phyloP scores from a whole-genome alignment of 2,797 vertebrate genomes.

The Macroramphosus scolopax region DNA sequence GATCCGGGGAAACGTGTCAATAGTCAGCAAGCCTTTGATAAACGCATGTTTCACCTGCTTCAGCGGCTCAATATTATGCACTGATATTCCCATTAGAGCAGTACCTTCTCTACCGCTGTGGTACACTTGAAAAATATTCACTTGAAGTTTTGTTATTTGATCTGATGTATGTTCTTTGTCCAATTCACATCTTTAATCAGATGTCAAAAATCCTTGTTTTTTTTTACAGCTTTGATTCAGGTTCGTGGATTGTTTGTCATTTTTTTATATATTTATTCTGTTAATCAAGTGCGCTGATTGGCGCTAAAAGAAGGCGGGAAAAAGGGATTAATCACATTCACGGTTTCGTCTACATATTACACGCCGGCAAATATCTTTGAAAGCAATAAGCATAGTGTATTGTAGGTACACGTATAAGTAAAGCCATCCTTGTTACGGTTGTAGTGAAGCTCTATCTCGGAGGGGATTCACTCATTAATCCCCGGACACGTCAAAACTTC shows the following conservation, averaged over 20 bases:
- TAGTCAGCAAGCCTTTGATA: conserved; percentile 37
- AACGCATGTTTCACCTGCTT: conserved; percentile 56
- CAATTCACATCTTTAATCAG: conserved; percentile 3
- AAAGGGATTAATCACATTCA: conserved; percentile 1
- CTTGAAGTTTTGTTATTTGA: conserved; percentile 13
- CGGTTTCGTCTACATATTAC: conserved; percentile 14
- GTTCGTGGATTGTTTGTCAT: conserved; percentile 44
- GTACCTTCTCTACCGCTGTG: conserved; percentile 18
- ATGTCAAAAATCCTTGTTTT: conserved; percentile 5
- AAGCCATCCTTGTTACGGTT: conserved; percentile 20
- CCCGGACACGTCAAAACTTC: conserved; percentile 12
- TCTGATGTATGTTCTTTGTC: conserved; percentile 8
- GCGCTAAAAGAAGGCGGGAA: neutral
- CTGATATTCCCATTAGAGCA: conserved; percentile 46
- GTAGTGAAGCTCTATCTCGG: conserved; percentile 4
- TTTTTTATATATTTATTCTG: conserved; percentile 23
- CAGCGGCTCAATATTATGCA: conserved; percentile 59
- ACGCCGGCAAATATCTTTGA: conserved; percentile 14
- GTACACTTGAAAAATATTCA: conserved; percentile 15
- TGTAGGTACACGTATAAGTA: no score
- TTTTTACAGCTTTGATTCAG: conserved; percentile 46
- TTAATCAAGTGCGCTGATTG: conserved; percentile 7
- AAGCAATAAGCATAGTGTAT: conserved; percentile 64
- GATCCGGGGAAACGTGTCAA: conserved; percentile 60
- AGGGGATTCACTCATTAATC: neutral